A percentile compares a stretch with the other conserved stretches of the same genome.
Evolutionary conservation across 2,888 invertebrate species (phyloP).

Genomic region (Sepiola atlantica): DNA sequence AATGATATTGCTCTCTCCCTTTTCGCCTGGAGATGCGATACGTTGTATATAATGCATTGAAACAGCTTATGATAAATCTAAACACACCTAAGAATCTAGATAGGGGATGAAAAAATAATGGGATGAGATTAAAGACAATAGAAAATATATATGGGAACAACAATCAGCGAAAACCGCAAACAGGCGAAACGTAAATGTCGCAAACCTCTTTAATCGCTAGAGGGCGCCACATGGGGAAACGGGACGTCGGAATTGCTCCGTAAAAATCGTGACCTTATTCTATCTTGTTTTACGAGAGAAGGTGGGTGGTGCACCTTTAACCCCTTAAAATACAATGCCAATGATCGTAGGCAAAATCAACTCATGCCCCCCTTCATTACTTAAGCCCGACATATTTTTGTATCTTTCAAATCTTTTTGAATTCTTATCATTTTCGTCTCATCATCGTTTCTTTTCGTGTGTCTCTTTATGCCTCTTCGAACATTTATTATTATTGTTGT

Average conservation of each 20-base stretch:
- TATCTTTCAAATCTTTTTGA: background rate
- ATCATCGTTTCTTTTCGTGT: too few species aligned
- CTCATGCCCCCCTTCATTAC: too few species aligned
- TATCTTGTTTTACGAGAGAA: background rate
- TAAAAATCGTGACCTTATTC: background rate
- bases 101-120: background rate
- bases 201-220: background rate
- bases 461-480: too few species aligned
- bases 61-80: constrained; percentile 8
- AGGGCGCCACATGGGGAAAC: background rate
- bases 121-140: background rate
- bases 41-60: background rate
- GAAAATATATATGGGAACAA: background rate
- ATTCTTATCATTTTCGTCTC: too few species aligned
- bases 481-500: too few species aligned
- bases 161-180: background rate
- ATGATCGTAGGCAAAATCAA: background rate
- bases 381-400: background rate
- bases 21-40: background rate
- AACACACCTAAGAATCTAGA: background rate
- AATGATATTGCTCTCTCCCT: too few species aligned
- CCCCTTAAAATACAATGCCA: background rate
- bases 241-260: background rate
- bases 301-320: background rate
- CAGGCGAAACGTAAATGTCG: background rate